phyloP scores from a whole-genome alignment of 2,797 vertebrate genomes.

The Lagorchestes hirsutus region DNA sequence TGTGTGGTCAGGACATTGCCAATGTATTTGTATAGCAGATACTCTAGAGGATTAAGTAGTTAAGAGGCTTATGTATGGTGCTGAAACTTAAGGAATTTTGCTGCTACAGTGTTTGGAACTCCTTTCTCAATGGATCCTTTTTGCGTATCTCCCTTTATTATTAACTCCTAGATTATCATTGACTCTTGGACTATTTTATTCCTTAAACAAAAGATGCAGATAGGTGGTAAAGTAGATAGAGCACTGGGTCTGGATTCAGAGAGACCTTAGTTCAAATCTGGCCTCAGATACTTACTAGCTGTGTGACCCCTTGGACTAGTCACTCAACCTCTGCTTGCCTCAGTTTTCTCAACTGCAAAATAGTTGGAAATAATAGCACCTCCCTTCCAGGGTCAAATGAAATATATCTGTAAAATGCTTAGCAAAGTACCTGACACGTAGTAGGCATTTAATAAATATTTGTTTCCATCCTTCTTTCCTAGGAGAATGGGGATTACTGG shows the following conservation, averaged over 20 bases:
- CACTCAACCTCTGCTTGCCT: neutral
- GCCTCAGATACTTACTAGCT: neutral
- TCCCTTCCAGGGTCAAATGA: neutral
- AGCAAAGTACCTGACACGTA: neutral
- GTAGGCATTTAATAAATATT: neutral
- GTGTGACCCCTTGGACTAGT: neutral
- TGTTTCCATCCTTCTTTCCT: neutral
- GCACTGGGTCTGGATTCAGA: neutral
- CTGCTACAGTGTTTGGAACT: neutral
- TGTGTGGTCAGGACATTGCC: neutral
- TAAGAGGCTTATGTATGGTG: neutral
- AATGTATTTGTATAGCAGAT: neutral
- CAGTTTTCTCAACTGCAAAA: neutral
- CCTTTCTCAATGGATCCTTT: neutral
- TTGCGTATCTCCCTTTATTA: neutral
- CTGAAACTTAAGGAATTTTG: neutral
- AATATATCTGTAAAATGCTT: neutral
- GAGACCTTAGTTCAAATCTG: neutral
- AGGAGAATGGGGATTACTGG: neutral
- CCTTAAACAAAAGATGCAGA: neutral
- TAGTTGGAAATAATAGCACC: neutral
- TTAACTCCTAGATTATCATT: neutral
- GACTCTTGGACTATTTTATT: neutral
- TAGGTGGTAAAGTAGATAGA: neutral
- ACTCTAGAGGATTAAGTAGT: neutral